Conservation (phyloP, 2,888 invertebrate species). For the Phorcus lineatus region DNA sequence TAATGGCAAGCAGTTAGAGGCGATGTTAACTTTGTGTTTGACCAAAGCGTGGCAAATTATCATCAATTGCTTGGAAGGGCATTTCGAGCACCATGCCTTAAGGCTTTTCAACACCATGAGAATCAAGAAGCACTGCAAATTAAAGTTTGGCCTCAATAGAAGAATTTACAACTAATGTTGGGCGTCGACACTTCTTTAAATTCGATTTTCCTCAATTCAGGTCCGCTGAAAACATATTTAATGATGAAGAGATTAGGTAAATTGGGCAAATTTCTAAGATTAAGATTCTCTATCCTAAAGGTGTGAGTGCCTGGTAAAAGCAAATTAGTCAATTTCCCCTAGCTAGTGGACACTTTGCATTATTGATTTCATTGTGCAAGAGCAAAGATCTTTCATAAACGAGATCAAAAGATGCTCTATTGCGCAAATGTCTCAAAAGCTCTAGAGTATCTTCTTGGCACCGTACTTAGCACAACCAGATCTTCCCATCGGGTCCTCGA, state of each 20-base stretch:
- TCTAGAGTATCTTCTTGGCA: neutral
- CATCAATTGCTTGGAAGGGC: neutral
- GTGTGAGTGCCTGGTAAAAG: neutral
- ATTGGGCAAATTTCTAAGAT: neutral
- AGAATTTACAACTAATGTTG: neutral
- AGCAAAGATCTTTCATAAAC: neutral
- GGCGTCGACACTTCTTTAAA: too few relatives aligned
- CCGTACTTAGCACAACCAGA: neutral
- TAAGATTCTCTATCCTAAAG: neutral
- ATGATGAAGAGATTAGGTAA: neutral
- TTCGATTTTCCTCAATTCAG: neutral
- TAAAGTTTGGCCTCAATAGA: neutral
- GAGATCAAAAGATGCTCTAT: neutral
- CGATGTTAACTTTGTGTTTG: conserved; percentile 4
- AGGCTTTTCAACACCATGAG: neutral
- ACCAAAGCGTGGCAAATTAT: conserved; percentile 5
- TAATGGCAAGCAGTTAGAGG: neutral
- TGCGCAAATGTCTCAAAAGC: neutral
- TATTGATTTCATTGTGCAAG: neutral
- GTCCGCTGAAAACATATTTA: neutral
- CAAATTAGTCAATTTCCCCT: conserved; percentile 7
- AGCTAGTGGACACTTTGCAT: neutral
- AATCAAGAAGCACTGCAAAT: neutral
- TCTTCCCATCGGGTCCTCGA: neutral
- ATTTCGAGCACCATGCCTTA: neutral